A percentile compares a stretch with the other conserved stretches of the same genome.
Conservation (phyloP, 2,113 vertebrate genomes). For the Dromas ardeola region DNA sequence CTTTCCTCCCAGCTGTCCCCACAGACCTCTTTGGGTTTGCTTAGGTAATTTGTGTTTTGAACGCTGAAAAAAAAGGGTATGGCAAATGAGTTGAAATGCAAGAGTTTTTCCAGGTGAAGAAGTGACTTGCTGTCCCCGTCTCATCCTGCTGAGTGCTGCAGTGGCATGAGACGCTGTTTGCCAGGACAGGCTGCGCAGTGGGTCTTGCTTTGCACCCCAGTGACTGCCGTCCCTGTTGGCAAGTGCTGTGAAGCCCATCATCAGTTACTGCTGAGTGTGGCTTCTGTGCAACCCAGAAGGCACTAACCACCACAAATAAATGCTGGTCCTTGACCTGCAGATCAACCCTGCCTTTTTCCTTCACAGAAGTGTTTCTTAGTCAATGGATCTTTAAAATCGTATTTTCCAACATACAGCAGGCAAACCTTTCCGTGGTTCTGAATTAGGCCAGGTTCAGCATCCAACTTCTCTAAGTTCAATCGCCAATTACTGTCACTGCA, state of each 20-base stretch:
- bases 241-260: neutral
- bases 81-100: neutral
- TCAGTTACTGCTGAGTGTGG: neutral
- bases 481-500: neutral
- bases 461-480: neutral
- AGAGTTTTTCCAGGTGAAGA: neutral
- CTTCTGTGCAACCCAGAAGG: neutral
- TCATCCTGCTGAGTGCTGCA: neutral
- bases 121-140: neutral
- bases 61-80: neutral
- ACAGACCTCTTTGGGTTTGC: neutral
- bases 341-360: neutral
- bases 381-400: neutral
- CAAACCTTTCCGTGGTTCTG: neutral
- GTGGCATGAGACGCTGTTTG: neutral
- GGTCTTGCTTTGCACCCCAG: neutral
- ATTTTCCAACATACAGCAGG: neutral
- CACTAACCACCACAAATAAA: neutral
- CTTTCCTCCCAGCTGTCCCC: neutral
- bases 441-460: neutral
- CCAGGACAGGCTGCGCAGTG: neutral
- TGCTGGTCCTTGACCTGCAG: rapidly evolving
- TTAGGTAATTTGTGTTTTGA: neutral
- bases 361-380: neutral
- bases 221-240: too few relatives aligned